A percentile compares a stretch with the other conserved stretches of the same genome.
These are phyloP conservation scores for Lathamus discolor DNA, from an alignment of 2,113 vertebrate species.

Conservation along the genomic window DNA sequence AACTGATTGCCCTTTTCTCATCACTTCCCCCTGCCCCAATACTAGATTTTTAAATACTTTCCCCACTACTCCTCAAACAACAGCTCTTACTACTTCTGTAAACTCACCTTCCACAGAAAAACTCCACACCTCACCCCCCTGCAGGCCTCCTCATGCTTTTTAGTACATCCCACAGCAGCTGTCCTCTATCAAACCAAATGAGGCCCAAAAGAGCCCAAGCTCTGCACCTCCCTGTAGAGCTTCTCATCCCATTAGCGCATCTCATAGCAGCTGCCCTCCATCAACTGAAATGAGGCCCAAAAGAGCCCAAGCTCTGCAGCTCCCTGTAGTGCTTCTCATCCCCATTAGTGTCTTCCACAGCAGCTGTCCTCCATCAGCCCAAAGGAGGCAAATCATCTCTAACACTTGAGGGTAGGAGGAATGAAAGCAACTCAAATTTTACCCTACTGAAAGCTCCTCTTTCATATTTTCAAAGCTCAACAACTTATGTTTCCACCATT, in stretches of 20 bases:
- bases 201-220: neutral
- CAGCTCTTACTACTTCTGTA: neutral
- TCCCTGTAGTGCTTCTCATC: neutral
- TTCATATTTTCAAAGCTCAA: neutral
- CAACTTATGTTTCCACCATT: neutral
- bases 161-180: neutral
- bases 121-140: neutral
- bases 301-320: neutral
- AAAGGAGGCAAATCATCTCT: neutral
- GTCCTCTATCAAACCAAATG: neutral
- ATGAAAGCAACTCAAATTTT: neutral
- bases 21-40: fast-evolving
- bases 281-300: neutral
- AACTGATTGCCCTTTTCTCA: neutral
- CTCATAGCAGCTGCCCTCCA: neutral
- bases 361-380: neutral
- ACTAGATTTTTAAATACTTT: neutral
- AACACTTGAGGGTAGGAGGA: neutral
- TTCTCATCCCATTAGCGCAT: neutral
- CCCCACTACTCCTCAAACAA: neutral
- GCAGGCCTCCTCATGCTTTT: neutral
- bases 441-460: neutral
- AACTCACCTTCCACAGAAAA: neutral
- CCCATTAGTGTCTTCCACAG: neutral
- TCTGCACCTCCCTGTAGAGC: neutral